A percentile compares a stretch with the other conserved stretches of the same genome.
Evolutionary conservation across 2,888 invertebrate genomes (phyloP).

Genomic region (Caenorhabditis sulstoni): DNA sequence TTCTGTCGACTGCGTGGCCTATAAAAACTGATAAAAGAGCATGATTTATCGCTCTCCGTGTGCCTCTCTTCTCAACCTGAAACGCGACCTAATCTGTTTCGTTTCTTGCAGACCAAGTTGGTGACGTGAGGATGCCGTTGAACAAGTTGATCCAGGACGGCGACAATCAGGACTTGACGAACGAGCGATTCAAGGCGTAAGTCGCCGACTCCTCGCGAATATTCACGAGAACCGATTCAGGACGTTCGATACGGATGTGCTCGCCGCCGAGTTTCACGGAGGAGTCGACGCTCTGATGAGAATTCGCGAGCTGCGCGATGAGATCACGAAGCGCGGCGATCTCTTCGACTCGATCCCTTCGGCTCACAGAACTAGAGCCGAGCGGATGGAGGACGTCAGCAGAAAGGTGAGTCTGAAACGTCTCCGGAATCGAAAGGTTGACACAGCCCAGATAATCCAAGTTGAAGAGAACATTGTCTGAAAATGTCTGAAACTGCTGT

Average conservation of each 20-base stretch:
- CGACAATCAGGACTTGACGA: constrained; percentile 72
- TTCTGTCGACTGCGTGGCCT: constrained; percentile 36
- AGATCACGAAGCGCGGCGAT: constrained; percentile 45
- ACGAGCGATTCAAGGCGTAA: constrained; percentile 67
- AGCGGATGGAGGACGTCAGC: constrained; percentile 54
- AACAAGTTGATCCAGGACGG: constrained; percentile 65
- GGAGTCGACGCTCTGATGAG: constrained; percentile 43
- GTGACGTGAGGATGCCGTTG: constrained; percentile 43
- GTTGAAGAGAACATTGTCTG: constrained; percentile 68
- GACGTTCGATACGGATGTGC: constrained; percentile 56
- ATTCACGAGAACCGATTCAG: constrained; percentile 10
- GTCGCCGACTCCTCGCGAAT: not conserved
- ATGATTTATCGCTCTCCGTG: constrained; percentile 42
- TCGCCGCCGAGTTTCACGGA: constrained; percentile 50
- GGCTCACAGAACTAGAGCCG: constrained; percentile 50
- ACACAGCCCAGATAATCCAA: not conserved
- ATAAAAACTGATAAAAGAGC: constrained; percentile 53
- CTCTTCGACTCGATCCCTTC: constrained; percentile 42
- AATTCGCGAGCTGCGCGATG: constrained; percentile 51
- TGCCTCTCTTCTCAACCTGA: constrained; percentile 6
- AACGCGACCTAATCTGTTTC: constrained; percentile 5
- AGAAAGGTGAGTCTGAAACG: constrained; percentile 31
- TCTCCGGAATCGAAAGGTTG: too few relatives aligned
- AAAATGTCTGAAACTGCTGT: constrained; percentile 75
- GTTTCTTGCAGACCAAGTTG: not conserved